Base-by-base conservation (phyloP, 1,140 invertebrate species). In the Drosophila navojoa region DNA sequence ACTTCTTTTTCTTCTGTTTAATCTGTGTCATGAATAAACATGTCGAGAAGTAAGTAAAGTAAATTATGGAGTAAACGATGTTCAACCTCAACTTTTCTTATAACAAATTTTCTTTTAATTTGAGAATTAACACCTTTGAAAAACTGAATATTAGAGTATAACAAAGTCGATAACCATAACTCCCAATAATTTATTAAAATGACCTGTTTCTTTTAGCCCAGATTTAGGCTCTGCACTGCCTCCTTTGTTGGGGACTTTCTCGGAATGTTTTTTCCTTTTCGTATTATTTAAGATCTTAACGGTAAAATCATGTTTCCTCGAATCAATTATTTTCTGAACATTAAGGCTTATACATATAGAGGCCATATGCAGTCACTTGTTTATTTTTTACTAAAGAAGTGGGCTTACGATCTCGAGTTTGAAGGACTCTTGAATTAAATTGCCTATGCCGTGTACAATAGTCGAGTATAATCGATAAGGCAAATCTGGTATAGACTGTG, bases 401-500 rank as follows among this genome's bases (percentile, higher is more conserved):
- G n/a, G n/a, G 22, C 9, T 32, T 49, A 16, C 38, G 42, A 16
- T n/a, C 49, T 29, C 13, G 19, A 7, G 0, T 44, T 0, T 4
- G 22, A 11, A 7, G 54, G 61, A 57, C 15, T 22, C 52, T 71
- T 53, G 7, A 71, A 15, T 29, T 13, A 13, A 13, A 32, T 35
- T 64, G 44, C 57, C 27, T 55, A 1, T 5, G 15, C 16, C 45
- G 53, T 66, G 61, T n/a, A 44, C 29, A 19, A 19, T 19, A 19
- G 2, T 19, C 19, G 35, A 59, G 22, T 19, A 19, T 19, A 19
- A 19, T 67, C 62, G 63, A 72, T 67, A 59, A 67, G 70, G 16
- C 49, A 15, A 59, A 72, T 67, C 70, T 55, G 49, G 60, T 58
- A 16, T 11, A 19, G 61, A 71, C 70, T 50, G 62, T 54, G 55